phyloP scores from a whole-genome alignment of 37 sponge, comb jelly and placozoan genomes.

The Cliona cf. orientalis region DNA sequence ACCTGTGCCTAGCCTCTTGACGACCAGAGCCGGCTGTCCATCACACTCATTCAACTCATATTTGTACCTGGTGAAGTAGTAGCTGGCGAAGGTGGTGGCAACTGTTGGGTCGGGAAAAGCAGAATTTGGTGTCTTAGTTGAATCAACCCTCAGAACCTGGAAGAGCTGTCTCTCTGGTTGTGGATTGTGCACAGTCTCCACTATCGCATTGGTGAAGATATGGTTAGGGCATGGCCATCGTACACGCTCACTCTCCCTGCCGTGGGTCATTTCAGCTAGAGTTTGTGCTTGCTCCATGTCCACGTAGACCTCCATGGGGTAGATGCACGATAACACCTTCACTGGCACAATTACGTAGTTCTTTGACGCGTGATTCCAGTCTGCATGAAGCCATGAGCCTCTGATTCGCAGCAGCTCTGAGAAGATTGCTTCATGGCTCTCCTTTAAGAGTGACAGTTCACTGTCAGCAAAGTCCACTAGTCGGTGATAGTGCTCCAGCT shows the following conservation, averaged over 20 bases:
- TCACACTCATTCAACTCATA: slow-evolving; percentile 20
- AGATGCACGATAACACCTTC: background rate
- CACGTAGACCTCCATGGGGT: slow-evolving; percentile 27
- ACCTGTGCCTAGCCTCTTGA: slow-evolving; percentile 17
- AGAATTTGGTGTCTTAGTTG: slow-evolving; percentile 16
- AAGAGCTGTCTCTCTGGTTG: background rate
- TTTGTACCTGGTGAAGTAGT: slow-evolving; percentile 58
- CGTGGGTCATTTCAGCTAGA: background rate
- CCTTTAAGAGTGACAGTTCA: slow-evolving; percentile 36
- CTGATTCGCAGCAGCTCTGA: slow-evolving; percentile 40
- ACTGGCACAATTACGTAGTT: slow-evolving; percentile 74
- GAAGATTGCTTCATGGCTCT: slow-evolving; percentile 48
- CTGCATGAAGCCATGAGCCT: slow-evolving; percentile 11
- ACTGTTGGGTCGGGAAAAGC: slow-evolving; percentile 1
- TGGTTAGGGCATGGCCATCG: slow-evolving; percentile 40
- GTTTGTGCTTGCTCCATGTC: slow-evolving; percentile 18
- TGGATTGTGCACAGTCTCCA: background rate
- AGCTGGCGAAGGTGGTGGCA: slow-evolving; percentile 46
- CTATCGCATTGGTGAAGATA: slow-evolving; percentile 15
- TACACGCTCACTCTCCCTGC: background rate
- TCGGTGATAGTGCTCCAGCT: slow-evolving; percentile 18
- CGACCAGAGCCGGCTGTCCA: slow-evolving; percentile 60
- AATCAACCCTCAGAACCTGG: slow-evolving; percentile 39
- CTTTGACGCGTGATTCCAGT: slow-evolving; percentile 4
- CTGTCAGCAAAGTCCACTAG: background rate